Evolutionary conservation across 2,113 vertebrate genomes (phyloP), one percentile per base, ranked within the genome.

Genomic region (Panthera tigris): DNA sequence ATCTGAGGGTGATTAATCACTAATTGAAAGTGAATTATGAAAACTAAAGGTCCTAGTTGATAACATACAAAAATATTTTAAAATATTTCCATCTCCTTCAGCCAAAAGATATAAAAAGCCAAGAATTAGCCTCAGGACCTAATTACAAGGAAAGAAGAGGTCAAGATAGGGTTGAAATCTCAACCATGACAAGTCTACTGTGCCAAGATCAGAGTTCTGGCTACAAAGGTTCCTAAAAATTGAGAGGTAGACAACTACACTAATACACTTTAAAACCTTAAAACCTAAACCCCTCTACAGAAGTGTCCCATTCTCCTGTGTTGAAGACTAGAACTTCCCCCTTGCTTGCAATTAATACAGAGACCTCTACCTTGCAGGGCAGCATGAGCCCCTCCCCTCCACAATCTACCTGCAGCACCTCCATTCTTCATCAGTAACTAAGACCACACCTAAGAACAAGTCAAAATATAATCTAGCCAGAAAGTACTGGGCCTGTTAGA

Each of bases 1-100:
- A 82, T 3, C 27, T 27, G 29, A 95, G 48, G 68, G 25, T 61
- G 25, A 90, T n/a, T 79, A 85, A 89, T 69, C 25, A 91, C 21
- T 76, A 88, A 78, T 25, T 96, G 36, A 87, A 74, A 61, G 45
- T 79, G 15, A 90, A 93, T 50, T 84, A 55, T 79, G 79, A 97
- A 93, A 92, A 90, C 39, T 41, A 94, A 97, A 95, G 36, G 15
- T 36, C 18, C 68, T 73, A 27, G 39, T 9, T 94, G 88, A 87
- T 48, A 95, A 73, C n/a, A 76, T 36, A 78, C 55, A 50, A 94
- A 92, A 74, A 95, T 14, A 85, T 76, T 74, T 52, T 83, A 94
- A 92, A 74, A 95, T 11, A 85, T 76, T 74, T 52, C 79, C 63
- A 81, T 61, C 41, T 93, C 82, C 10, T 92, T 7, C 2, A 69